phyloP scores from a whole-genome alignment of 2,888 invertebrate species.

The Papilio gigon region DNA sequence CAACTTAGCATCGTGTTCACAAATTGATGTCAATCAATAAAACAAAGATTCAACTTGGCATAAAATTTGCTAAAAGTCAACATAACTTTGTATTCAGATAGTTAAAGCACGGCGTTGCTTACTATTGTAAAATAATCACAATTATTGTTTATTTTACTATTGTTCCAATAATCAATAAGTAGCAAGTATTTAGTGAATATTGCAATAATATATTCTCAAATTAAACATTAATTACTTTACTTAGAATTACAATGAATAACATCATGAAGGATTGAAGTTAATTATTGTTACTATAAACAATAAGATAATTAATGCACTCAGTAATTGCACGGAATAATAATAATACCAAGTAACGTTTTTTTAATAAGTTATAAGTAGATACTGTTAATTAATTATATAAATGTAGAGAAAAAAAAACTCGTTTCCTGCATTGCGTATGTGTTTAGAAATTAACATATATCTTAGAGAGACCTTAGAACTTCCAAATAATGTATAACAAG shows the following conservation, averaged over 20 bases:
- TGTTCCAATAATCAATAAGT: neutral
- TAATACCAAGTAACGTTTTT: neutral
- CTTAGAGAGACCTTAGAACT: no score
- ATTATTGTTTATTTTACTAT: no score
- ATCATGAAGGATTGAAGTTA: neutral
- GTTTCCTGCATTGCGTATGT: neutral
- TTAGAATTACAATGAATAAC: neutral
- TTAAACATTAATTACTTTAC: neutral
- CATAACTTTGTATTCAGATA: neutral
- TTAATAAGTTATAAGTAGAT: neutral
- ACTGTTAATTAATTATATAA: neutral
- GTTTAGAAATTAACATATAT: neutral
- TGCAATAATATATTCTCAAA: neutral
- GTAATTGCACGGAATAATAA: neutral
- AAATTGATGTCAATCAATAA: constrained; percentile 8
- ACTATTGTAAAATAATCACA: no score
- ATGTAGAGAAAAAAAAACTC: neutral
- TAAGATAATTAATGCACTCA: neutral
- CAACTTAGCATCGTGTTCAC: neutral
- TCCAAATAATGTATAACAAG: no score
- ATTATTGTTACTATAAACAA: constrained; percentile 1
- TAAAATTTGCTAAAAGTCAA: neutral
- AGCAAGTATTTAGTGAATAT: neutral
- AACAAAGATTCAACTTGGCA: neutral
- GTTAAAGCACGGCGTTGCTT: neutral